Conservation (phyloP, 2,888 invertebrate genomes). For the Lasioglossum figueresi region DNA sequence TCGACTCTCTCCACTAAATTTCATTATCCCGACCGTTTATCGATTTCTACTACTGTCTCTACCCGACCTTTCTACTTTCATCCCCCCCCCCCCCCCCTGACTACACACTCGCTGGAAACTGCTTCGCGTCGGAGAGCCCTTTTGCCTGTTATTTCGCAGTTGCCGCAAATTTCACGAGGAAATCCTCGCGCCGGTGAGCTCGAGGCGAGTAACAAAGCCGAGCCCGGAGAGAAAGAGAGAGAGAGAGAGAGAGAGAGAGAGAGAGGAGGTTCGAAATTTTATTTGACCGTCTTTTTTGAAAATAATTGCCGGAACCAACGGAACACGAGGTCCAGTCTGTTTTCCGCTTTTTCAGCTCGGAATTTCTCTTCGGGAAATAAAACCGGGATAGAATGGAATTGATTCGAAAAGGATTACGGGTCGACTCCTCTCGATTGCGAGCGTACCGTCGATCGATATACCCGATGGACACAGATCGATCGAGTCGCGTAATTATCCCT, state of each 20-base stretch:
- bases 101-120: neutral
- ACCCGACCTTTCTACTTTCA: neutral
- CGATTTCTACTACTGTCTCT: neutral
- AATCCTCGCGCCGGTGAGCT: neutral
- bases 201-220: neutral
- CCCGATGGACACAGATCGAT: neutral
- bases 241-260: neutral
- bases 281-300: neutral
- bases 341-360: neutral
- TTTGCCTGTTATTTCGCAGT: neutral
- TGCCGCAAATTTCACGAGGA: neutral
- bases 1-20: neutral
- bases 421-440: neutral
- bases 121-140: neutral
- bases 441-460: neutral
- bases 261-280: neutral
- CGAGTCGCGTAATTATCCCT: neutral
- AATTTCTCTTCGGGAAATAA: neutral
- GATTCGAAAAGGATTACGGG: neutral
- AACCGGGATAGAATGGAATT: neutral
- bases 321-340: neutral
- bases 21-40: neutral
- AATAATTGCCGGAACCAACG: neutral
- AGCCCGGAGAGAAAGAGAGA: neutral
- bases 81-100: too few relatives aligned